These are phyloP conservation scores for Rhamphomyia laevipes DNA, from an alignment of 2,888 invertebrate species.

Conservation along the genomic window DNA sequence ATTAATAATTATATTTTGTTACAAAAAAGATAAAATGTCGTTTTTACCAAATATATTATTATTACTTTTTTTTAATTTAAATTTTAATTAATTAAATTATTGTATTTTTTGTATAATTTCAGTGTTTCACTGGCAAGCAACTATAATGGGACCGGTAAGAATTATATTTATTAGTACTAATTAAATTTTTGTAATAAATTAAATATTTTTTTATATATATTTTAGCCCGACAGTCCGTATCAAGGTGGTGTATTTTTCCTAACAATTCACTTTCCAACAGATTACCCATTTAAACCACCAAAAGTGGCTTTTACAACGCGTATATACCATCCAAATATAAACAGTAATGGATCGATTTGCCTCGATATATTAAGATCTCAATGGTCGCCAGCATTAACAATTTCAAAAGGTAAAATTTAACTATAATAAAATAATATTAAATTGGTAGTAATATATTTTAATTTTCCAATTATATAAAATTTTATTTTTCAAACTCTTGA, in stretches of 20 bases:
- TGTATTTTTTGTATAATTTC: slow-evolving; percentile 42
- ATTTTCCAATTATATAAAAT: no score
- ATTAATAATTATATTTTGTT: no score
- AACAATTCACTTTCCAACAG: slow-evolving; percentile 99
- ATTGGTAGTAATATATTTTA: no score
- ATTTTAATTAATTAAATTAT: slow-evolving; percentile 13
- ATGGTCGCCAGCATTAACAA: slow-evolving; percentile 99
- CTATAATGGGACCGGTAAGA: slow-evolving; percentile 99
- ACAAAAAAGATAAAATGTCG: neutral
- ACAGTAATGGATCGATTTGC: slow-evolving; percentile 99
- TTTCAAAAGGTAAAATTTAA: slow-evolving; percentile 89
- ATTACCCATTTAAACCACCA: slow-evolving; percentile 99
- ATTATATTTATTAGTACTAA: slow-evolving; percentile 14
- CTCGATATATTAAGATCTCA: slow-evolving; percentile 99
- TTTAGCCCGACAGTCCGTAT: slow-evolving; percentile 93
- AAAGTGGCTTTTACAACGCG: slow-evolving; percentile 99
- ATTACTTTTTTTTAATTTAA: neutral
- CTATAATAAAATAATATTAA: no score
- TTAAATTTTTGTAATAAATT: slow-evolving; percentile 3
- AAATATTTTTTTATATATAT: neutral
- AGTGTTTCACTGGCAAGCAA: slow-evolving; percentile 99
- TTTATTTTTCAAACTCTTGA: no score
- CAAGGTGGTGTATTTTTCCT: slow-evolving; percentile 99
- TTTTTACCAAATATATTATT: neutral
- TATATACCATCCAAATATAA: slow-evolving; percentile 99